A percentile compares a stretch with the other conserved stretches of the same genome.
Evolutionary conservation across 2,797 vertebrate species (phyloP).

Genomic region (Macropus fuliginosus): DNA sequence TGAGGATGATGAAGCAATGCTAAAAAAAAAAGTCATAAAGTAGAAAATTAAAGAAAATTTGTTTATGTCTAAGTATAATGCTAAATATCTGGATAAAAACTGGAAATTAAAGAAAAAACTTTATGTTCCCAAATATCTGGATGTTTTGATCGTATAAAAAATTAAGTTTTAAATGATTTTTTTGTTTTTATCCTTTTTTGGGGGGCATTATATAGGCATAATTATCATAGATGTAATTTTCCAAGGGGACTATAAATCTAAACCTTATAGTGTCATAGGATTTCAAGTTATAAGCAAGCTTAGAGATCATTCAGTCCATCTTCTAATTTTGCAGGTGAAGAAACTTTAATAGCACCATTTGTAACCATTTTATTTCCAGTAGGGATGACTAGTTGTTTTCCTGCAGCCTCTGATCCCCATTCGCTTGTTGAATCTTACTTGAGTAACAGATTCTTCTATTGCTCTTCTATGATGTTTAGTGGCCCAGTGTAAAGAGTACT

Average conservation of each 20-base stretch:
- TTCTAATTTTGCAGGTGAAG: not conserved
- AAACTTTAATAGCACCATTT: not conserved
- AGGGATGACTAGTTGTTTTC: not conserved
- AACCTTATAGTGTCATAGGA: not conserved
- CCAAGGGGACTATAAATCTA: not conserved
- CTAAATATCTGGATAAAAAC: not conserved
- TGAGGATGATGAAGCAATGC: not conserved
- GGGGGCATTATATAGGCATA: not conserved
- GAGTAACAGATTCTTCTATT: not conserved
- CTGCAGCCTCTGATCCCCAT: not conserved
- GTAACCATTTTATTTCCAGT: not conserved
- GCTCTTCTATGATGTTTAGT: not conserved
- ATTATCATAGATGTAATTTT: not conserved
- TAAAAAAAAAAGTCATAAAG: not conserved
- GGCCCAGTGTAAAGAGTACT: not conserved
- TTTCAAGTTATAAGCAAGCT: not conserved
- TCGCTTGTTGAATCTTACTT: not conserved
- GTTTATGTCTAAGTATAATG: not conserved
- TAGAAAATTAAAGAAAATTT: not conserved
- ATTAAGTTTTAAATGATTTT: not conserved
- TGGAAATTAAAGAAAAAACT: not conserved
- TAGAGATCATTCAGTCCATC: not conserved
- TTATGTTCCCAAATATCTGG: not conserved
- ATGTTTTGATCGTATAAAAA: not conserved
- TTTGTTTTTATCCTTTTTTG: conserved; percentile 20